Base-by-base conservation (phyloP, 2,113 vertebrate species). In the Thalassarche chlororhynchos region DNA sequence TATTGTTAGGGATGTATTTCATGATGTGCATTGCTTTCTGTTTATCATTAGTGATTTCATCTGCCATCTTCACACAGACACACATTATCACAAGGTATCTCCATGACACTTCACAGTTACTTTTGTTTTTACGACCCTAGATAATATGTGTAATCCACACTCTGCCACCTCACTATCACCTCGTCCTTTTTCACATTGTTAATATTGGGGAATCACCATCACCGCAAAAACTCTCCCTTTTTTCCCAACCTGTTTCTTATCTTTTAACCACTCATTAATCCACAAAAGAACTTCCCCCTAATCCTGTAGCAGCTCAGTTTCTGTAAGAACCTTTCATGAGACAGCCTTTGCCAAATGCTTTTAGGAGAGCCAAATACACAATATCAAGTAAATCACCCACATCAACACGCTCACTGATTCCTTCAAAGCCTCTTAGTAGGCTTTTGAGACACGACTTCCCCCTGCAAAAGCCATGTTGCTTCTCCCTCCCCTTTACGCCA, bases 321-420 rank as follows among this genome's bases (percentile, higher is more conserved):
- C 87, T 91, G 7, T 40, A 91, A 71, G 46, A 66, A 74, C 9
- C 17, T 84, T 86, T 76, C 40, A n/a, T 19, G 62, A 70, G 9
- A 62, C 47, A 66, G 64, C 31, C 46, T 94, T 87, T 66, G 29
- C 42, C n/a, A 87, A 78, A 62, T 0, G 7, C 9, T 75, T 84
- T 65, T 60, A 57, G 36, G 80, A 87, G 94, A 69, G 28, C 12
- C 54, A 57, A 77, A 65, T 52, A 24, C 26, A 82, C 17, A 34
- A 9, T 19, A 55, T 42, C 31, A 36, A 25, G 44, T 77, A 36
- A 86, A 49, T 65, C 58, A 47, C 8, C 1, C 10, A n/a, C 49
- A 32, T 52, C 47, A 65, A 6, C 0, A 0, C 8, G 3, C 12
- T 64, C 38, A 5, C 34, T 29, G 44, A 58, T 68, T 65, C 62